Base-by-base conservation (phyloP, 1,140 invertebrate genomes). In the Colletes gigas region DNA sequence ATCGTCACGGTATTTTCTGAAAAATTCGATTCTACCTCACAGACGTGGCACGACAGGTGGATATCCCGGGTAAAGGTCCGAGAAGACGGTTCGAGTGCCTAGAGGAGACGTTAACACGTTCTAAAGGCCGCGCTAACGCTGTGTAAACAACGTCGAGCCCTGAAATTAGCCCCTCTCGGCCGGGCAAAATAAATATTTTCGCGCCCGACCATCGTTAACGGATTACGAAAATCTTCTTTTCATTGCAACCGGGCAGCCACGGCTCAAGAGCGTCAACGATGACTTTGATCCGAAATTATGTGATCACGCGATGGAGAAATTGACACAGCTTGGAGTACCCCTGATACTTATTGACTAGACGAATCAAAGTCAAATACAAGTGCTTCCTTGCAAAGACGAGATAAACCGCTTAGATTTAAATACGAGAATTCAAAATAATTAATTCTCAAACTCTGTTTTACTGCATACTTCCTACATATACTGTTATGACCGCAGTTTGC, bases 171-270 rank as follows among this genome's bases (percentile, higher is more conserved):
- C 63, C 59, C 82, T 83, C 77, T 77, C 77, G 66, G 60, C 17
- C 60, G 59, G 65, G 67, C 57, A 88, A 87, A 88, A 84, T 88
- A 87, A 90, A 90, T 89, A 89, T 90, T 90, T 88, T 89, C 54
- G 67, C 77, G 79, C 83, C 78, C 71, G 68, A 1, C 54, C 78
- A 52, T 88, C 77, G 82, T 88, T 80, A 88, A 78, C 50, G 83
- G 86, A 81, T 87, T 83, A 87, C 82, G 86, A 78, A 87, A 86
- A 87, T 86, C 60, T 78, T 74, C 60, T n/a, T 62, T 50, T 52
- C 14, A 19, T 57, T 30, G 30, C 30, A 30, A 30, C 30, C 10
- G 12, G 21, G 52, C 0, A 41, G 59, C 1, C 1, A 21, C 39
- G 4, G 10, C 9, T 57, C 5, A 4, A 30, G 19, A 57, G 30